Evolutionary conservation across 2,113 vertebrate genomes (phyloP).

Genomic region (Philantomba maxwellii): DNA sequence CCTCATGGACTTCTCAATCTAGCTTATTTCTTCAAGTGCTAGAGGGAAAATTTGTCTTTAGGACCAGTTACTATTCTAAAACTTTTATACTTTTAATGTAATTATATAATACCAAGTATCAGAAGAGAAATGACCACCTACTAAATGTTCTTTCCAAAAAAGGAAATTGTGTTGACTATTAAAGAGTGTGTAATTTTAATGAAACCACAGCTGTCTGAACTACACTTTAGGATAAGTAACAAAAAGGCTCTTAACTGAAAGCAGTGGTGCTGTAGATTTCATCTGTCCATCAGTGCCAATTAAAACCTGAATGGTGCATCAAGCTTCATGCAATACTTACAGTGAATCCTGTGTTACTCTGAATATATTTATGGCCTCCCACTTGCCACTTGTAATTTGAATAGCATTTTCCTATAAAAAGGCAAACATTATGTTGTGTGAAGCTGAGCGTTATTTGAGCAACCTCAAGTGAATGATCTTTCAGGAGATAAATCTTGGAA

Average conservation of each 20-base stretch:
- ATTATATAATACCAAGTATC: neutral
- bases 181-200: neutral
- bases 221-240: neutral
- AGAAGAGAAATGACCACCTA: neutral
- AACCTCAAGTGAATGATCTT: conserved; percentile 68
- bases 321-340: conserved; percentile 79
- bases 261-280: conserved; percentile 13
- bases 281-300: conserved; percentile 55
- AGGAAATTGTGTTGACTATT: neutral
- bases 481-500: conserved; percentile 59
- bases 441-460: conserved; percentile 66
- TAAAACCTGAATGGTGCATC: conserved; percentile 61
- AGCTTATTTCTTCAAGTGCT: neutral
- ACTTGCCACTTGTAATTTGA: conserved; percentile 92
- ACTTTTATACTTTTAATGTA: neutral
- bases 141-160: neutral
- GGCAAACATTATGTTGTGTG: conserved; percentile 73
- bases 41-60: neutral
- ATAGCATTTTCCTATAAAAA: conserved; percentile 85
- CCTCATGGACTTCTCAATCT: neutral
- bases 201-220: neutral
- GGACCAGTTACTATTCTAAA: neutral
- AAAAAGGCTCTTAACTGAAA: conserved; percentile 2
- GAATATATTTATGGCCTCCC: conserved; percentile 96
- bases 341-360: conserved; percentile 92